These are phyloP conservation scores for Amblyteles armatorius DNA, from an alignment of 2,888 invertebrate genomes.

Conservation along the genomic window DNA sequence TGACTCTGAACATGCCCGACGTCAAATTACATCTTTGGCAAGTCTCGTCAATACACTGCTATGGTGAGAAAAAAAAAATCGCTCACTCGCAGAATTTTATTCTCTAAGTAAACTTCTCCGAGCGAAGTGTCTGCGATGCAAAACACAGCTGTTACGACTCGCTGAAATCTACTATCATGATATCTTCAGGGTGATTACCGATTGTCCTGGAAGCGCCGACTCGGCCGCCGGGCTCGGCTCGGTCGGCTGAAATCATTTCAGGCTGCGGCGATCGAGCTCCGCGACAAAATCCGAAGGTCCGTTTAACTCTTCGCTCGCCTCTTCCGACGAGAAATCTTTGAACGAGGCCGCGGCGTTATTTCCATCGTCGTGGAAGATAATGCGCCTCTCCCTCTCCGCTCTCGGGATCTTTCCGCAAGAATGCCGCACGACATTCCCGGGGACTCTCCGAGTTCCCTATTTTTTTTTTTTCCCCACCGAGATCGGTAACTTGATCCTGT, in stretches of 20 bases:
- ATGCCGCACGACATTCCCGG: slow-evolving; percentile 56
- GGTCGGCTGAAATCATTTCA: not conserved
- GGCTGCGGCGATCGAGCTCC: not conserved
- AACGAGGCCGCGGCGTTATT: slow-evolving; percentile 33
- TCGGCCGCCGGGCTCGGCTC: not conserved
- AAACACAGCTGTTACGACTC: not conserved
- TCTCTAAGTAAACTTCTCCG: too few species aligned
- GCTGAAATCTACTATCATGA: not conserved
- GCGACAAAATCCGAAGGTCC: slow-evolving; percentile 18
- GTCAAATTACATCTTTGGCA: too few species aligned
- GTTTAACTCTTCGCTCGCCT: slow-evolving; percentile 16
- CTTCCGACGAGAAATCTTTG: slow-evolving; percentile 15
- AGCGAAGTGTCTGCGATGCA: too few species aligned
- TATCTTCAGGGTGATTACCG: not conserved
- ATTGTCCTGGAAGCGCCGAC: not conserved
- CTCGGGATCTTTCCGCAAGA: slow-evolving; percentile 59
- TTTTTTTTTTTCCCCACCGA: slow-evolving; percentile 40
- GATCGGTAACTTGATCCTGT: slow-evolving; percentile 83
- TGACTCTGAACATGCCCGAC: too few species aligned
- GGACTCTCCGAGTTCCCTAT: slow-evolving; percentile 20
- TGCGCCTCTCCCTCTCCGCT: slow-evolving; percentile 14
- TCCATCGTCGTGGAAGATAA: slow-evolving; percentile 46
- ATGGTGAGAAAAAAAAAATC: too few species aligned
- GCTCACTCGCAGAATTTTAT: too few species aligned
- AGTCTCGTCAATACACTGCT: too few species aligned